A percentile compares a stretch with the other conserved stretches of the same genome.
Evolutionary conservation across 2,888 invertebrate species (phyloP).

Genomic region (Drosophila nr. fundita): DNA sequence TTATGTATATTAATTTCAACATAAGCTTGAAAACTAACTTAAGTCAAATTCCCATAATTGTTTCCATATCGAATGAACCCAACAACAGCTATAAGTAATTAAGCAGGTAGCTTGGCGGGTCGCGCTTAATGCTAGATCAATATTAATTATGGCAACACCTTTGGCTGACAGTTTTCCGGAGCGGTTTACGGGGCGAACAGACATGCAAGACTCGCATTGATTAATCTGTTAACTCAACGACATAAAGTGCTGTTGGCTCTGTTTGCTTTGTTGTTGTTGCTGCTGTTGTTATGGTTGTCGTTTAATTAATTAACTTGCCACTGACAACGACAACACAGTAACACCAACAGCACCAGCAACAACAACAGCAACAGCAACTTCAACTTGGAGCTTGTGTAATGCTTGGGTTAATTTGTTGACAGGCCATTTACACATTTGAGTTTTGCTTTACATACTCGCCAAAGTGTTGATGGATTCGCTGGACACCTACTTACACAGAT

Average conservation of each 20-base stretch:
- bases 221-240: slow-evolving; percentile 70
- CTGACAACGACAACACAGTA: slow-evolving; percentile 42
- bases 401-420: slow-evolving; percentile 76
- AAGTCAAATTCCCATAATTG: slow-evolving; percentile 25
- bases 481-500: slow-evolving; percentile 34
- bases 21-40: not conserved
- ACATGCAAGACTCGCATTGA: slow-evolving; percentile 65
- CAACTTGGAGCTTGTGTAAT: slow-evolving; percentile 44
- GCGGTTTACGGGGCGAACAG: slow-evolving; percentile 25
- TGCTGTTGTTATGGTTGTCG: slow-evolving; percentile 48
- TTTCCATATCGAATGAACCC: slow-evolving; percentile 5
- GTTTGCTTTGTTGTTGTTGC: slow-evolving; percentile 14
- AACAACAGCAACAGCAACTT: slow-evolving; percentile 17
- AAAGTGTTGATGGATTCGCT: slow-evolving; percentile 52
- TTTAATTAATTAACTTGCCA: slow-evolving; percentile 68
- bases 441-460: slow-evolving; percentile 52
- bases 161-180: slow-evolving; percentile 60
- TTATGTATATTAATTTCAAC: not conserved
- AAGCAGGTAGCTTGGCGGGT: slow-evolving; percentile 27
- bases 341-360: slow-evolving; percentile 11
- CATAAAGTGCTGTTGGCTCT: slow-evolving; percentile 50
- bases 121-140: slow-evolving; percentile 62
- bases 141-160: slow-evolving; percentile 78
- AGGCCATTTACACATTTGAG: slow-evolving; percentile 69
- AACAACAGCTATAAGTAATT: slow-evolving; percentile 17